Evolutionary conservation across 2,797 vertebrate genomes (phyloP), one percentile per base, ranked within the genome.

Genomic region (Pterois miles): DNA sequence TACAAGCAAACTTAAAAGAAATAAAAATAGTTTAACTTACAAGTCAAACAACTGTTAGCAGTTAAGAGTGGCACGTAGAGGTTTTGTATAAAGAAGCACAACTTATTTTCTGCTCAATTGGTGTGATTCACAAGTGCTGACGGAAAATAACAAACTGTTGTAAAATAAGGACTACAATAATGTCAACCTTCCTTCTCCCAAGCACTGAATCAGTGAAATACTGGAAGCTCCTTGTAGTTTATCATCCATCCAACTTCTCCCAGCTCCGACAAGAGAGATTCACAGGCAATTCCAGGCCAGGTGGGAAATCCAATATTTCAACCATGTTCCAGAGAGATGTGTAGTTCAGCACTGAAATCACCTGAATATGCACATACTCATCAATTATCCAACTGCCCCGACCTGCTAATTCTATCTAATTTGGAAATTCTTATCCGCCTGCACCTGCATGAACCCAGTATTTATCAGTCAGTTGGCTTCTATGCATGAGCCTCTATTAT

Each of bases 321-420:
- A 25, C 20, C 13, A 9, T 62, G 14, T 38, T 36, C 25, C 23
- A 29, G 38, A 53, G 4, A 76, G 46, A 63, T 65, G 34, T 25
- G 2, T 22, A 65, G 46, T 36, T 78, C n/a, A 43, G 31, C 70
- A 0, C 33, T 23, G 27, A 13, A 10, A 74, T 53, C 16, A 34
- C 48, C 46, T 58, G 16, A 43, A 65, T 59, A 16, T n/a, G 14
- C 57, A 38, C 48, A 12, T 3, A 53, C 62, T 71, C 46, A 66
- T 66, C 54, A 71, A 77, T 74, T 78, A 68, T 71, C 40, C 18
- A 40, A 48, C 62, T 27, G 20, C 40, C 6, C 25, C 5, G 22
- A 68, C 38, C 56, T 9, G 9, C 31, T 57, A 48, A 65, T 69
- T 71, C 54, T 52, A 65, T 65, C 11, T 22, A 72, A 74, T 83